Evolutionary conservation across 1,140 invertebrate genomes (phyloP).

Genomic region (Achatina immaculata): DNA sequence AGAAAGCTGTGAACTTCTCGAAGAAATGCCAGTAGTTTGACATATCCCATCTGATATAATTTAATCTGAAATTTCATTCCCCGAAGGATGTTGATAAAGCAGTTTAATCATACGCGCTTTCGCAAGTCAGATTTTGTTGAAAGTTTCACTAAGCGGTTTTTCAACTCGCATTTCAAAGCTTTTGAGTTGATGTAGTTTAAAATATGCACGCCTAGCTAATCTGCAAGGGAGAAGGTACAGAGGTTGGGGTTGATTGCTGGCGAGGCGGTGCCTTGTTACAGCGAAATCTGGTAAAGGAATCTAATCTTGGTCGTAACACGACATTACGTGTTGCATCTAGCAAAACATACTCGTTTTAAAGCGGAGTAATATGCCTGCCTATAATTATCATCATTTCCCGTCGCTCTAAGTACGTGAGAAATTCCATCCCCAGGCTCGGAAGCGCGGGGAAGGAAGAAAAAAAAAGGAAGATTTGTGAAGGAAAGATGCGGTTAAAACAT

Average conservation of each 20-base stretch:
- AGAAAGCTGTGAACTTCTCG: no score
- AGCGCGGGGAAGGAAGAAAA: neutral
- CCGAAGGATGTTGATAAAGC: neutral
- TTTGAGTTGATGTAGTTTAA: neutral
- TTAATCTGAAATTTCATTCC: neutral
- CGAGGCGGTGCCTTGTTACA: neutral
- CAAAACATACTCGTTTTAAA: conserved; percentile 9
- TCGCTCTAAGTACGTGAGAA: conserved; percentile 2
- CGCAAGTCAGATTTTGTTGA: neutral
- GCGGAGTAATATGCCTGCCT: neutral
- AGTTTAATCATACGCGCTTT: neutral
- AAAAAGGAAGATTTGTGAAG: no score
- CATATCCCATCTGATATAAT: neutral
- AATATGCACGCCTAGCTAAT: neutral
- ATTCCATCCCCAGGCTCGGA: neutral
- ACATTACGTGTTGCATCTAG: neutral
- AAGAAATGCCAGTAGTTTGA: no score
- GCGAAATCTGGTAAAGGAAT: neutral
- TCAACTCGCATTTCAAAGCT: neutral
- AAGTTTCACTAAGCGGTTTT: neutral
- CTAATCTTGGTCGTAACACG: neutral
- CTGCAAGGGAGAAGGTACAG: neutral
- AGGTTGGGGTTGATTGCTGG: neutral
- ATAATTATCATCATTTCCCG: neutral
- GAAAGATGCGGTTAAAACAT: neutral